Percentiles rank a stretch among this genome's conserved stretches.
Conservation (phyloP, 2,888 invertebrate genomes). For the Heliconius cydno region DNA sequence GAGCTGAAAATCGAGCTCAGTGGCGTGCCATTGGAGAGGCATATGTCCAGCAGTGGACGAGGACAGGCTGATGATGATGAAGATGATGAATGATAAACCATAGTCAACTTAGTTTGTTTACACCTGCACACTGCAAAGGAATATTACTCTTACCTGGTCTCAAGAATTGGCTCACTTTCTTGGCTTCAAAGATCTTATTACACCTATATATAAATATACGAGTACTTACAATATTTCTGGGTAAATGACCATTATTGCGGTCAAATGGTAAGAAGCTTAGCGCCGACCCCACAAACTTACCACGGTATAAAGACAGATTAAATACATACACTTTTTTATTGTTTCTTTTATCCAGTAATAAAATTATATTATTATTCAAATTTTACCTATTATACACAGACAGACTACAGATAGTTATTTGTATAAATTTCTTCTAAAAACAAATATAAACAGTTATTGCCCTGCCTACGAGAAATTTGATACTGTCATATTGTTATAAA, state of each 20-base stretch:
- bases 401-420: neutral
- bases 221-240: conserved; percentile 31
- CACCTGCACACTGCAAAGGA: no score
- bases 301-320: conserved; percentile 67
- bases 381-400: neutral
- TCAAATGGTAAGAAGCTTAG: conserved; percentile 75
- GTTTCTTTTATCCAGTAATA: neutral
- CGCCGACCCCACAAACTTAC: conserved; percentile 56
- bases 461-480: conserved; percentile 5
- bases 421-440: conserved; percentile 9
- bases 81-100: no score
- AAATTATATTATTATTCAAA: conserved; percentile 9
- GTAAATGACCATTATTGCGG: conserved; percentile 58
- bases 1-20: no score
- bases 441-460: neutral
- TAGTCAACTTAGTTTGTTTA: no score
- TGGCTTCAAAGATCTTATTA: no score
- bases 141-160: no score
- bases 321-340: conserved; percentile 41
- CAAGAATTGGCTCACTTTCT: no score
- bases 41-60: no score
- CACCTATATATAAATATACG: neutral
- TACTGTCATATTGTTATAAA: neutral
- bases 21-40: no score
- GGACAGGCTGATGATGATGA: no score